These are phyloP conservation scores for Centroberyx gerrardi DNA, from an alignment of 2,797 vertebrate species.

Conservation along the genomic window DNA sequence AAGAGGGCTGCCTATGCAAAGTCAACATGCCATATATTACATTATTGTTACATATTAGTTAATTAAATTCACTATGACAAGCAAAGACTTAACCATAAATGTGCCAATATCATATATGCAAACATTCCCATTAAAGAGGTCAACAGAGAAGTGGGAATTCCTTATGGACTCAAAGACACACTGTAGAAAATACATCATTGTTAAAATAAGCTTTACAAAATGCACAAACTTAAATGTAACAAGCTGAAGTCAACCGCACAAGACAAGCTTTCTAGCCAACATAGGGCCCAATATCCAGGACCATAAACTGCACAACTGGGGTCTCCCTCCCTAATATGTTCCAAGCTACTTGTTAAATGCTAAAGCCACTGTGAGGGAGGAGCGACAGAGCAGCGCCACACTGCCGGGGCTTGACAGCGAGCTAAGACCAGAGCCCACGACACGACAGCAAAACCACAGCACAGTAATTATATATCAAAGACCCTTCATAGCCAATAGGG, in stretches of 20 bases:
- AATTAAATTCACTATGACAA: neutral
- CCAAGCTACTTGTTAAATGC: conserved; percentile 36
- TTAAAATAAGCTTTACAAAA: neutral
- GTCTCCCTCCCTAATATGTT: conserved; percentile 34
- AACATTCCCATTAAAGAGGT: too few relatives aligned
- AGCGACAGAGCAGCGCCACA: conserved; percentile 37
- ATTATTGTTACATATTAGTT: neutral
- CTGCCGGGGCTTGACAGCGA: conserved; percentile 58
- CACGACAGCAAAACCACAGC: conserved; percentile 80
- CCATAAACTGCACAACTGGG: neutral
- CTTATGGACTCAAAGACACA: neutral
- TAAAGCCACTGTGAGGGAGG: conserved; percentile 58
- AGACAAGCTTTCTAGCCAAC: neutral
- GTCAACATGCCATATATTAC: neutral
- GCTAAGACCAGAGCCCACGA: conserved; percentile 71
- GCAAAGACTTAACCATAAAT: neutral
- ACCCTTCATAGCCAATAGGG: conserved; percentile 75
- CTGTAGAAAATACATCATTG: too few relatives aligned
- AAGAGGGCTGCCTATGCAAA: neutral
- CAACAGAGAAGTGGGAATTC: neutral
- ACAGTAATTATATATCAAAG: conserved; percentile 81
- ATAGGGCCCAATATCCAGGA: neutral
- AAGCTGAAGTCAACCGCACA: neutral
- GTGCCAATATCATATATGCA: neutral
- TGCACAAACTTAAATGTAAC: neutral